These are phyloP conservation scores for Poeciliopsis occidentalis DNA, from an alignment of 2,113 vertebrate species.

Conservation along the genomic window DNA sequence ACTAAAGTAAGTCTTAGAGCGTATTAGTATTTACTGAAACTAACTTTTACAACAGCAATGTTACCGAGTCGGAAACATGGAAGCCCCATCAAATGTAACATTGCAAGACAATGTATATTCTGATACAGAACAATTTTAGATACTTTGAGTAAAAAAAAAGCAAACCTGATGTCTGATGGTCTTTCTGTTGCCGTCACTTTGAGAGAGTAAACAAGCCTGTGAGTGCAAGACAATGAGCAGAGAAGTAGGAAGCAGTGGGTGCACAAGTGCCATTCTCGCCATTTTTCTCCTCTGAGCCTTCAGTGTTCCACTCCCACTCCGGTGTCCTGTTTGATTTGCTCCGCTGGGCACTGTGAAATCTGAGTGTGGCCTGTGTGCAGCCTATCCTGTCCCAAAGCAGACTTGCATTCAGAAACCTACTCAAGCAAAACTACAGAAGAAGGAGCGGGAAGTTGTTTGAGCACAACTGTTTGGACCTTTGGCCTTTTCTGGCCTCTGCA, in stretches of 20 bases:
- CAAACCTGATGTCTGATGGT: conserved; percentile 67
- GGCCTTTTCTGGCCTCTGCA: neutral
- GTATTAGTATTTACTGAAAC: neutral
- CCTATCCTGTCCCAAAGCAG: conserved; percentile 11
- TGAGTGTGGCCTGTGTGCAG: conserved; percentile 11
- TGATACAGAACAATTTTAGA: neutral
- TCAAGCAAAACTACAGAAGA: neutral
- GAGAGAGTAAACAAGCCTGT: conserved; percentile 43
- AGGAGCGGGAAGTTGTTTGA: neutral
- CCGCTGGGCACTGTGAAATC: conserved; percentile 32
- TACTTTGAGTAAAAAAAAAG: neutral
- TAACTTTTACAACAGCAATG: neutral
- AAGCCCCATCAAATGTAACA: neutral
- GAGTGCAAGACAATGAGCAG: conserved; percentile 32
- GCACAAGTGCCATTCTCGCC: conserved; percentile 75
- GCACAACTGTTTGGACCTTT: neutral
- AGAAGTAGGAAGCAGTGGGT: conserved; percentile 74
- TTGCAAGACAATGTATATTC: neutral
- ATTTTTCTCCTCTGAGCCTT: conserved; percentile 77
- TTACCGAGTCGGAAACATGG: neutral
- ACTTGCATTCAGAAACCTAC: neutral
- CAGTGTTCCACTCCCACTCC: conserved; percentile 78
- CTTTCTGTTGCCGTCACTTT: conserved; percentile 37
- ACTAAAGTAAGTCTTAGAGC: neutral
- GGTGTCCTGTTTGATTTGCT: conserved; percentile 23